These are phyloP conservation scores for Takifugu flavidus DNA, from an alignment of 2,113 vertebrate genomes.

Conservation along the genomic window DNA sequence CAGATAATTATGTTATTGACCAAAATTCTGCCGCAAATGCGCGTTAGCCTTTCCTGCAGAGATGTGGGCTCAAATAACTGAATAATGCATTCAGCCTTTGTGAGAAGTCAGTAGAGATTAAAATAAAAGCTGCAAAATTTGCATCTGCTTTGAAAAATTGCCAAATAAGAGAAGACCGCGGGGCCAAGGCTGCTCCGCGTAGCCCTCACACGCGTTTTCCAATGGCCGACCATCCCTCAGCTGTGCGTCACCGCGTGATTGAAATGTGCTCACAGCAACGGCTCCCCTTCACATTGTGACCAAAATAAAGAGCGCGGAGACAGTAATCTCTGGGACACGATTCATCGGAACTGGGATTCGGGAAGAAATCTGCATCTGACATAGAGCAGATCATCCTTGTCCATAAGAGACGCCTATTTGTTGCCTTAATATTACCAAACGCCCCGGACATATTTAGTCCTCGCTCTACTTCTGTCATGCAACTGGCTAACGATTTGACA, in stretches of 20 bases:
- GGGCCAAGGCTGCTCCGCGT: not conserved
- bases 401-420: conserved; percentile 8
- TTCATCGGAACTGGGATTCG: conserved; percentile 23
- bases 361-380: conserved; percentile 17
- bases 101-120: not conserved
- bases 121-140: not conserved
- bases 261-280: conserved; percentile 23
- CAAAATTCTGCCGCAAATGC: too few relatives aligned
- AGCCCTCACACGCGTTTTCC: conserved; percentile 4
- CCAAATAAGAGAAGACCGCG: not conserved
- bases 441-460: not conserved
- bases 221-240: conserved; percentile 2
- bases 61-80: not conserved
- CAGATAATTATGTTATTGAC: too few relatives aligned
- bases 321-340: conserved; percentile 12
- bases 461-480: conserved; percentile 4
- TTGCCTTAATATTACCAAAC: conserved; percentile 10
- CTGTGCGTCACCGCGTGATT: conserved; percentile 19
- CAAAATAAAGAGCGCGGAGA: conserved; percentile 27
- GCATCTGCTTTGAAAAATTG: not conserved
- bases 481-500: conserved; percentile 13
- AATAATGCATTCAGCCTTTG: not conserved
- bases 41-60: not conserved
- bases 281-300: conserved; percentile 26
- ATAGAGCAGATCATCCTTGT: conserved; percentile 19